Conservation (phyloP, 2,797 vertebrate species). For the Halcyon smyrnensis region DNA sequence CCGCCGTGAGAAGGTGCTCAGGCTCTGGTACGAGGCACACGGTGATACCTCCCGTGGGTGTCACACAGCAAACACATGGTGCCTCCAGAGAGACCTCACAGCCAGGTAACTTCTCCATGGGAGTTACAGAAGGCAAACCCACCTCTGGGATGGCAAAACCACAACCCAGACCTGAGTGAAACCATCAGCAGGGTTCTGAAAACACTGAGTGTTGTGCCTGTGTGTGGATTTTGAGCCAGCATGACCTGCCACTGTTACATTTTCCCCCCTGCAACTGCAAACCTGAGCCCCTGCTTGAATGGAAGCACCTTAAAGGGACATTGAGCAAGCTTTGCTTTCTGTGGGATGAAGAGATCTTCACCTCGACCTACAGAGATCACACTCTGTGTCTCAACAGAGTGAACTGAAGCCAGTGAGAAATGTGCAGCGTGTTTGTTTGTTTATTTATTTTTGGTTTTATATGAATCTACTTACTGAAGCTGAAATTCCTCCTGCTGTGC, state of each 20-base stretch:
- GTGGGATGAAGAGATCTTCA: not conserved
- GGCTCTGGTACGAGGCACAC: not conserved
- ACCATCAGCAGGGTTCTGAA: not conserved
- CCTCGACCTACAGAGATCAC: not conserved
- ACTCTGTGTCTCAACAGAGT: not conserved
- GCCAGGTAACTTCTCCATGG: not conserved
- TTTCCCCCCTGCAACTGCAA: not conserved
- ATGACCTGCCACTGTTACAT: not conserved
- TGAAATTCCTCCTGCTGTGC: not conserved
- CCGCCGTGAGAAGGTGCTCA: not conserved
- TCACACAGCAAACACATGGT: not conserved
- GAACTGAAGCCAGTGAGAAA: not conserved
- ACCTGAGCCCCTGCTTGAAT: not conserved
- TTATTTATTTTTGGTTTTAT: not conserved
- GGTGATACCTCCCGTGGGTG: not conserved
- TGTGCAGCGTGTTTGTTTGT: not conserved
- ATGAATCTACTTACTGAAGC: not conserved
- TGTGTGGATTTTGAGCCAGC: not conserved
- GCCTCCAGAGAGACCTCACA: not conserved
- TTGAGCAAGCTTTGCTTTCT: not conserved
- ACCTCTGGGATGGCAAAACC: not conserved
- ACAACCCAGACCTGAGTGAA: not conserved
- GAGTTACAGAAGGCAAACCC: not conserved
- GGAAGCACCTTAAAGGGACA: not conserved
- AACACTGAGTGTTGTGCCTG: fast-evolving